These are phyloP conservation scores for Pseudoips prasinana DNA, from an alignment of 2,888 invertebrate genomes.

Conservation along the genomic window DNA sequence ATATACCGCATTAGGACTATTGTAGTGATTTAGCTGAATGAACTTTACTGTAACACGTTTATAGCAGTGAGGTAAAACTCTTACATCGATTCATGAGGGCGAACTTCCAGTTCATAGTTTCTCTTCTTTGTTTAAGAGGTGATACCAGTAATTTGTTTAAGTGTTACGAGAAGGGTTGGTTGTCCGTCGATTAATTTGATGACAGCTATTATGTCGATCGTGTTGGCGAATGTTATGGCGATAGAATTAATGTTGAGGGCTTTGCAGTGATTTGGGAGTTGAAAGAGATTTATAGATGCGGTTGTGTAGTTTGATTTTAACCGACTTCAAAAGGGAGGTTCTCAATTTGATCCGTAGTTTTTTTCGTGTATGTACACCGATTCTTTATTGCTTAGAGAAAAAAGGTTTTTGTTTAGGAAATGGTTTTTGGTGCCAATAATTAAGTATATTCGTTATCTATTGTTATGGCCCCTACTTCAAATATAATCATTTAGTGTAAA, in stretches of 20 bases:
- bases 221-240: constrained; percentile 4
- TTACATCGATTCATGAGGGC: constrained; percentile 30
- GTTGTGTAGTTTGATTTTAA: background rate
- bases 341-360: too few relatives aligned
- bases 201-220: constrained; percentile 7
- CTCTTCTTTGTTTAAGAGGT: background rate
- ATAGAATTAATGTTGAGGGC: background rate
- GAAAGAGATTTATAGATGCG: background rate
- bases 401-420: too few relatives aligned
- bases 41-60: constrained; percentile 35
- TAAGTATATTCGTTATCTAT: too few relatives aligned
- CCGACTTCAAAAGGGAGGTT: too few relatives aligned
- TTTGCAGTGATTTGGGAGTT: background rate
- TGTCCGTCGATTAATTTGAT: constrained; percentile 16
- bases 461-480: too few relatives aligned
- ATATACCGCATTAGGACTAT: background rate
- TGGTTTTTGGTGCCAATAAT: too few relatives aligned
- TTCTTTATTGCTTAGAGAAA: too few relatives aligned
- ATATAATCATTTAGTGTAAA: too few relatives aligned
- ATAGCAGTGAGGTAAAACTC: constrained; percentile 39
- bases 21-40: constrained; percentile 20
- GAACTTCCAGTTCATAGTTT: constrained; percentile 5
- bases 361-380: too few relatives aligned
- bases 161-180: constrained; percentile 9
- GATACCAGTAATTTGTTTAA: constrained; percentile 19